These are phyloP conservation scores for Dasyurus viverrinus DNA, from an alignment of 2,113 vertebrate genomes.

Conservation along the genomic window DNA sequence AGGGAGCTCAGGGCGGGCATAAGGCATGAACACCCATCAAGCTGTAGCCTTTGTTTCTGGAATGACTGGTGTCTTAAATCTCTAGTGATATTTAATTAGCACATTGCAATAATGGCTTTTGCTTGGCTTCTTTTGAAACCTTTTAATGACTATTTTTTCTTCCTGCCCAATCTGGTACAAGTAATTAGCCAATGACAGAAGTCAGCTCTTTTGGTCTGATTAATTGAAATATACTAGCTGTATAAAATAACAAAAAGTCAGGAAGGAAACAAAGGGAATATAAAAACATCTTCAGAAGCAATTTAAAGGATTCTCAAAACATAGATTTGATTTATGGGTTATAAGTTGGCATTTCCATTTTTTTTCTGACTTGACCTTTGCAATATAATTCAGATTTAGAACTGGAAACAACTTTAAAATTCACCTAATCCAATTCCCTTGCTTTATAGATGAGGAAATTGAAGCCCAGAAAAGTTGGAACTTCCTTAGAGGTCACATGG, in stretches of 20 bases:
- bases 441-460: background rate
- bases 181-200: background rate
- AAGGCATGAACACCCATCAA: background rate
- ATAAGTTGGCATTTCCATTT: background rate
- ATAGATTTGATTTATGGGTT: background rate
- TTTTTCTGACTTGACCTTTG: background rate
- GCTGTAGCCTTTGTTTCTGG: constrained; percentile 15
- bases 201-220: background rate
- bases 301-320: background rate
- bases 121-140: background rate
- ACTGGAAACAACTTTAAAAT: background rate
- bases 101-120: background rate
- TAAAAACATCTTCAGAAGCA: background rate
- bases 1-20: background rate
- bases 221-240: background rate
- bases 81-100: background rate
- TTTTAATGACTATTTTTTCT: constrained; percentile 2
- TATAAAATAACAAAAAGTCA: background rate
- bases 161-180: background rate
- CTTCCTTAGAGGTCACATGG: background rate
- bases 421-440: background rate
- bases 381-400: background rate
- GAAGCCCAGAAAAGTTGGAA: background rate
- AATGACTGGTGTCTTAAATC: background rate
- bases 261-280: background rate